A percentile compares a stretch with the other conserved stretches of the same genome.
Evolutionary conservation across 2,113 vertebrate genomes (phyloP).

Genomic region (Ammodramus savannarum): DNA sequence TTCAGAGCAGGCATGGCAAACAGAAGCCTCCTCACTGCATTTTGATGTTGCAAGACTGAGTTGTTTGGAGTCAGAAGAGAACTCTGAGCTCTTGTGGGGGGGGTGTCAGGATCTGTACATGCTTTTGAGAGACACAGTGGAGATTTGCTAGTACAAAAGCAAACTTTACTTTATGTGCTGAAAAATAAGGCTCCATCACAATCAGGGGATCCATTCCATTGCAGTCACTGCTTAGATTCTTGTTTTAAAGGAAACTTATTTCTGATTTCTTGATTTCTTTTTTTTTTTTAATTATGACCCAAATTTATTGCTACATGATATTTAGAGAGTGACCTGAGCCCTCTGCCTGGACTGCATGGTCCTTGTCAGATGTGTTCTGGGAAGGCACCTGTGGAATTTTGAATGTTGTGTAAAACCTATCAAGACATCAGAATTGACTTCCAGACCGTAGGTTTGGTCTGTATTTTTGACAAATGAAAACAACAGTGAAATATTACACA

Average conservation of each 20-base stretch:
- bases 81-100: background rate
- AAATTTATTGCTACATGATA: background rate
- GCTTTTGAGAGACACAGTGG: background rate
- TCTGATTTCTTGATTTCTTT: background rate
- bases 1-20: background rate
- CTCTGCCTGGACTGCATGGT: background rate
- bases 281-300: background rate
- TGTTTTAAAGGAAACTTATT: background rate
- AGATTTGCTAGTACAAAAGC: background rate
- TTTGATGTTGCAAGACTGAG: background rate
- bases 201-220: background rate
- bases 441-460: background rate
- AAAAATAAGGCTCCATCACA: background rate
- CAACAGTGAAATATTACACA: background rate
- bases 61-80: background rate
- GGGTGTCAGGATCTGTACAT: background rate
- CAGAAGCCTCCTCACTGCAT: background rate
- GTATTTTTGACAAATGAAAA: background rate
- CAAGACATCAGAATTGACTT: background rate
- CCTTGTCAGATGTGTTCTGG: background rate
- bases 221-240: background rate
- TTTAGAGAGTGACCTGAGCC: background rate
- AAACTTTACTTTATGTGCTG: background rate
- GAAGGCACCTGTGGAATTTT: background rate
- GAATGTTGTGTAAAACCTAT: background rate